These are phyloP conservation scores for Meloe dianella DNA, from an alignment of 2,888 invertebrate species.

Conservation along the genomic window DNA sequence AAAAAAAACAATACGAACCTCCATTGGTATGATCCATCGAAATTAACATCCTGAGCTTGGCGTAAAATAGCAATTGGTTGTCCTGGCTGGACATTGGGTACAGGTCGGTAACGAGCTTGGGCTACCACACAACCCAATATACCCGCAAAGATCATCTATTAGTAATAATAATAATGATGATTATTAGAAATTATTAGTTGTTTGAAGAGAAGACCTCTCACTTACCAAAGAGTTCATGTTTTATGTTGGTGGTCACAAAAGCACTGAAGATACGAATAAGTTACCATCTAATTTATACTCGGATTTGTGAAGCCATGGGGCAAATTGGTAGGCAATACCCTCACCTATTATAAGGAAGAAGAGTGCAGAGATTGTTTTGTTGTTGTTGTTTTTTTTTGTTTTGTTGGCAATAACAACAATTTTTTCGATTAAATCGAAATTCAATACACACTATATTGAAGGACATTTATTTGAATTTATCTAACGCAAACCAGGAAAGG, in stretches of 20 bases:
- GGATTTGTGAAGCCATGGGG: constrained; percentile 30
- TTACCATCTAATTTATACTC: constrained; percentile 33
- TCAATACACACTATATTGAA: constrained; percentile 13
- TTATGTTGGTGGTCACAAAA: constrained; percentile 30
- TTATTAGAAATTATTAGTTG: not conserved
- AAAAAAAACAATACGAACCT: constrained; percentile 54
- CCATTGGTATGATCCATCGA: constrained; percentile 63
- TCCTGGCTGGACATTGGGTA: constrained; percentile 31
- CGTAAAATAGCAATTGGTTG: constrained; percentile 54
- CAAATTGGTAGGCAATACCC: constrained; percentile 28
- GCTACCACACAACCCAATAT: constrained; percentile 36
- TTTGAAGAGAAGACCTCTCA: constrained; percentile 5
- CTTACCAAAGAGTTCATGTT: constrained; percentile 32
- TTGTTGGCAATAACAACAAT: constrained; percentile 16
- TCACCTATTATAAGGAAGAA: constrained; percentile 22
- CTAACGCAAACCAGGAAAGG: not conserved
- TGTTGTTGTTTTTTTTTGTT: too few species aligned
- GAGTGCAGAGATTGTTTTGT: constrained; percentile 20
- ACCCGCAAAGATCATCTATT: constrained; percentile 36
- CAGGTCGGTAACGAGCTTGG: constrained; percentile 37
- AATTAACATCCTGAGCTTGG: constrained; percentile 57
- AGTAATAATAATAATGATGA: not conserved
- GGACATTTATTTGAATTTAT: not conserved
- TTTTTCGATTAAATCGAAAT: constrained; percentile 18
- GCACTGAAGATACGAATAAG: constrained; percentile 29